Base-by-base conservation (phyloP, 1,140 invertebrate species). In the Dryas iulia region DNA sequence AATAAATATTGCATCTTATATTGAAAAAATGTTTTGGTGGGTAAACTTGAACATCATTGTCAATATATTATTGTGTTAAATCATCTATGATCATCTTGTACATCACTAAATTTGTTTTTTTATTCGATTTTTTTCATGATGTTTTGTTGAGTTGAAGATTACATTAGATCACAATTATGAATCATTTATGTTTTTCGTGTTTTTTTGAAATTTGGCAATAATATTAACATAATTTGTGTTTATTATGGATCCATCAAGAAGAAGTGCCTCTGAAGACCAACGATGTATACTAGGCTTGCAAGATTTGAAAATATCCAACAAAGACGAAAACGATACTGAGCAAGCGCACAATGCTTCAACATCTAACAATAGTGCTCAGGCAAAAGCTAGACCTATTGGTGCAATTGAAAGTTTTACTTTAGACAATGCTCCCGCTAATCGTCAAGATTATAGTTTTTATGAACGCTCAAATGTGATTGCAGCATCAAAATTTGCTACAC, bases 401-500 rank as follows among this genome's bases (percentile, higher is more conserved):
- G 91, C 91, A 21, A 92, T 92, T 66, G 91, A 92, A 73, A 92
- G 91, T 76, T 92, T 92, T 72, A 88, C 87, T 21, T 77, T 92
- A 67, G 89, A 91, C 58, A 90, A 83, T 68, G 77, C 83, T 26
- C 77, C 82, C 57, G 82, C 74, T 60, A 87, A 83, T 79, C 83
- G 86, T 25, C 88, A 87, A 67, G 90, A 92, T 79, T 92, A 92
- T 59, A 91, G 88, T 71, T 90, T 91, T 79, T 92, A 92, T 56
- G 91, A 92, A 73, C 79, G 91, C 66, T 88, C 91, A 28, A 92
- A 92, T 69, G 89, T 92, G 21, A 92, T 96, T 76, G 94, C 95
- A 26, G 94, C 95, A 21, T 95, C 95, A 0, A 96, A 96, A 77
- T 96, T 95, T 84, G 94, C 95, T 3, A 96, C 95, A 10, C 95